Percentiles rank a stretch among this genome's conserved stretches.
Conservation (phyloP, 2,888 invertebrate genomes). For the Scrobipalpa atriplicella region DNA sequence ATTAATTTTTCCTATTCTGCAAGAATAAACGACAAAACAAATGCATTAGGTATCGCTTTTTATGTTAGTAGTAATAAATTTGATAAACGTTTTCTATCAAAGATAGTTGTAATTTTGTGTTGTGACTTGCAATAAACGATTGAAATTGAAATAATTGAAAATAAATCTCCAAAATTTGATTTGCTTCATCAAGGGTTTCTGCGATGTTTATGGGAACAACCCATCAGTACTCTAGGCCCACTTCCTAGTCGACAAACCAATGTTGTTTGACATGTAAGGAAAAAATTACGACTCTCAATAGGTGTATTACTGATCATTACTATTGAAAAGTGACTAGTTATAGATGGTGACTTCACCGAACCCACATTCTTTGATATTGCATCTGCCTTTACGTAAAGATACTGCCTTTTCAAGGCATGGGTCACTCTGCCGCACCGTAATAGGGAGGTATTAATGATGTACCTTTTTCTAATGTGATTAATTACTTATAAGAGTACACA, state of each 20-base stretch:
- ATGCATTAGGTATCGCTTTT: too few relatives aligned
- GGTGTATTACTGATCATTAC: slow-evolving; percentile 20
- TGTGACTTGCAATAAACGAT: too few relatives aligned
- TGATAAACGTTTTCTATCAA: too few relatives aligned
- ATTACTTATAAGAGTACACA: neutral
- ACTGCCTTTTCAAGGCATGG: neutral
- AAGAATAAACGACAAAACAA: too few relatives aligned
- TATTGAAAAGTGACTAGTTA: slow-evolving; percentile 17
- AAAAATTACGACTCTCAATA: slow-evolving; percentile 19
- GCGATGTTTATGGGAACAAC: neutral
- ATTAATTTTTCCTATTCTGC: too few relatives aligned
- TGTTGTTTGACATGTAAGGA: slow-evolving; percentile 18
- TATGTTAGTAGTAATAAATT: too few relatives aligned
- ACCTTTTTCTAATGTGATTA: neutral
- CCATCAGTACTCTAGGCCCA: neutral
- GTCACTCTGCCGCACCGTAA: neutral
- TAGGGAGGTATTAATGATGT: neutral
- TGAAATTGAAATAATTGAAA: too few relatives aligned
- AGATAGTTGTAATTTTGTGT: too few relatives aligned
- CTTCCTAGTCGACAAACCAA: slow-evolving; percentile 17
- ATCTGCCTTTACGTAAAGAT: slow-evolving; percentile 15
- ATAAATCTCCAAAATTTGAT: too few relatives aligned
- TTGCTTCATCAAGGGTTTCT: neutral
- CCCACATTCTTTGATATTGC: slow-evolving; percentile 17
- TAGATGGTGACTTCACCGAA: slow-evolving; percentile 19